Evolutionary conservation across 2,888 invertebrate species (phyloP).

Genomic region (Pollenia amentaria): DNA sequence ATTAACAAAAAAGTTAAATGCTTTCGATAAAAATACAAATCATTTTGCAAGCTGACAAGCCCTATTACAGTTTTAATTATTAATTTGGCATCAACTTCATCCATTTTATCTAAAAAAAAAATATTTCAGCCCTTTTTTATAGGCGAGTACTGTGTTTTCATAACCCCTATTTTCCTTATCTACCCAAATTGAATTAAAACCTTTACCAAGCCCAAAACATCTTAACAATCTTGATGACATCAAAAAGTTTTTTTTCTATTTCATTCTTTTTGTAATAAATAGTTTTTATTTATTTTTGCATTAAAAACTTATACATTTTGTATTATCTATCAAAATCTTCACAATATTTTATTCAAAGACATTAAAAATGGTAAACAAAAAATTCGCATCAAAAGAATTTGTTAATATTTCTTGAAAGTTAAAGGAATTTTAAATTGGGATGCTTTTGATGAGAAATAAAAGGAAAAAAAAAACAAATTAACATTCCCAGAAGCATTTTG

Average conservation of each 20-base stretch:
- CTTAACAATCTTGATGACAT: constrained; percentile 1
- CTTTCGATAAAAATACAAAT: too few species aligned
- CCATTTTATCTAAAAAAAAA: too few species aligned
- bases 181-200: neutral
- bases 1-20: too few species aligned
- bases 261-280: neutral
- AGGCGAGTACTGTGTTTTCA: too few species aligned
- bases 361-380: neutral
- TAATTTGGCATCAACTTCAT: too few species aligned
- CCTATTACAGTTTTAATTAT: too few species aligned
- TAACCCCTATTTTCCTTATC: neutral
- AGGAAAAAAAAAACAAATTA: constrained; percentile 4
- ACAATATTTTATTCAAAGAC: neutral
- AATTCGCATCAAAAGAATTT: constrained; percentile 12
- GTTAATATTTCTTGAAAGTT: constrained; percentile 1
- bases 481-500: constrained; percentile 13
- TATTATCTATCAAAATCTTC: neutral
- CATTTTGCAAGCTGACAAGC: too few species aligned
- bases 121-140: too few species aligned
- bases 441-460: neutral
- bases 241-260: neutral
- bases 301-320: neutral
- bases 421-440: neutral
- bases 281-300: neutral
- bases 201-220: neutral